A percentile compares a stretch with the other conserved stretches of the same genome.
These are phyloP conservation scores for Pseudomyrmex cubaensis DNA, from an alignment of 1,140 invertebrate species.

Conservation along the genomic window DNA sequence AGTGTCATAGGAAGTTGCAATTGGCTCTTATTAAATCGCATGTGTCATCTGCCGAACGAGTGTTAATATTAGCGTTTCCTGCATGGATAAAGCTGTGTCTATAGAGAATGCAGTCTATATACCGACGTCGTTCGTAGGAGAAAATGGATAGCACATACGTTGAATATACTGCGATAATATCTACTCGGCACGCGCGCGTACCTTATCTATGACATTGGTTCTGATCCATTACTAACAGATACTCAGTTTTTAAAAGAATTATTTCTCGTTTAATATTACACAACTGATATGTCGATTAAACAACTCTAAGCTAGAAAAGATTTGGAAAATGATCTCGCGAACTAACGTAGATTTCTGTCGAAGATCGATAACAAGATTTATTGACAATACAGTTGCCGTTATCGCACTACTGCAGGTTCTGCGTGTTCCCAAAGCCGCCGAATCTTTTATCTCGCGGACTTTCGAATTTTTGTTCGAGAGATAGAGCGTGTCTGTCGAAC, in stretches of 20 bases:
- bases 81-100: slow-evolving; percentile 48
- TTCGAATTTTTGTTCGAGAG: slow-evolving; percentile 33
- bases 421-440: slow-evolving; percentile 21
- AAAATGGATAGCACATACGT: slow-evolving; percentile 57
- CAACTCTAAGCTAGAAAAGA: background rate
- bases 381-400: slow-evolving; percentile 33
- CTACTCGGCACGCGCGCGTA: background rate
- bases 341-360: background rate
- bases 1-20: slow-evolving; percentile 46
- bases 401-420: slow-evolving; percentile 30
- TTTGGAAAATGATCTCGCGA: background rate
- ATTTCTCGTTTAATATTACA: background rate
- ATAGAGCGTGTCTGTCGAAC: slow-evolving; percentile 19
- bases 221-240: slow-evolving; percentile 8
- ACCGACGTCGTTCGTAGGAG: slow-evolving; percentile 25
- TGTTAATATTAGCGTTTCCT: slow-evolving; percentile 62
- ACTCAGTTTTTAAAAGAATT: background rate
- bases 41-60: slow-evolving; percentile 43
- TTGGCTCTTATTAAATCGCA: slow-evolving; percentile 58
- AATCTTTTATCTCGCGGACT: slow-evolving; percentile 37
- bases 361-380: slow-evolving; percentile 22
- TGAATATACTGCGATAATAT: slow-evolving; percentile 26
- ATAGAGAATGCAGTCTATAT: slow-evolving; percentile 52
- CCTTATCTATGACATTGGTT: background rate
- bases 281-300: background rate